phyloP scores from a whole-genome alignment of 30 jellyfish, hydroid and myxozoan genomes.

The Haliclystus octoradiatus region DNA sequence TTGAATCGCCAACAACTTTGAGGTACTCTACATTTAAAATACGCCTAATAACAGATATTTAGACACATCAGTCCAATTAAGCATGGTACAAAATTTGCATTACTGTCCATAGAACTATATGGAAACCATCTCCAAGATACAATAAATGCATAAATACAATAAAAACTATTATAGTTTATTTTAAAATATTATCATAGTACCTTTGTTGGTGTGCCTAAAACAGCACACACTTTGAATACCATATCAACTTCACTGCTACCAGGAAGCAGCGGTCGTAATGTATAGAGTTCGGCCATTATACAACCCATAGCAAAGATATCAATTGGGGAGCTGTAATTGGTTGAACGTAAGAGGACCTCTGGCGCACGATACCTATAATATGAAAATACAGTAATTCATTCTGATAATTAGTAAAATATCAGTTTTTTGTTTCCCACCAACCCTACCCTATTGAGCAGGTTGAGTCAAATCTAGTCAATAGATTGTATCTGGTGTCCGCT shows the following conservation, averaged over 20 bases:
- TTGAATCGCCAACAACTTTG: too few relatives aligned
- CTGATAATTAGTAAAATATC: too few relatives aligned
- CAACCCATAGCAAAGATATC: constrained; percentile 90
- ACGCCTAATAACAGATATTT: too few relatives aligned
- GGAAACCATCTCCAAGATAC: background rate
- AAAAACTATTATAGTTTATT: background rate
- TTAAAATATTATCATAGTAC: constrained; percentile 7
- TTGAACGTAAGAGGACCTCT: constrained; percentile 87
- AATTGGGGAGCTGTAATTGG: constrained; percentile 93
- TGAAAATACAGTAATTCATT: too few relatives aligned
- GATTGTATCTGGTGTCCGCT: too few relatives aligned
- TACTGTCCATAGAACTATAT: background rate
- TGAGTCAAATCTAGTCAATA: too few relatives aligned
- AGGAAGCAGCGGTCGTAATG: constrained; percentile 90
- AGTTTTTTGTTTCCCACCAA: too few relatives aligned
- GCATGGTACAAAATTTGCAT: background rate
- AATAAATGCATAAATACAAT: too few relatives aligned
- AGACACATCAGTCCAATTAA: background rate
- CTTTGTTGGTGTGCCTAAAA: constrained; percentile 91
- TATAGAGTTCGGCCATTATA: constrained; percentile 87
- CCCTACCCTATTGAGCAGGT: too few relatives aligned
- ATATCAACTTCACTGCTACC: constrained; percentile 99
- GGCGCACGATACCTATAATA: constrained; percentile 93
- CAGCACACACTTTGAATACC: constrained; percentile 94
- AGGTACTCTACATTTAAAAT: too few relatives aligned